phyloP scores from a whole-genome alignment of 2,888 invertebrate genomes.

The Branchinecta sandiegonensis region DNA sequence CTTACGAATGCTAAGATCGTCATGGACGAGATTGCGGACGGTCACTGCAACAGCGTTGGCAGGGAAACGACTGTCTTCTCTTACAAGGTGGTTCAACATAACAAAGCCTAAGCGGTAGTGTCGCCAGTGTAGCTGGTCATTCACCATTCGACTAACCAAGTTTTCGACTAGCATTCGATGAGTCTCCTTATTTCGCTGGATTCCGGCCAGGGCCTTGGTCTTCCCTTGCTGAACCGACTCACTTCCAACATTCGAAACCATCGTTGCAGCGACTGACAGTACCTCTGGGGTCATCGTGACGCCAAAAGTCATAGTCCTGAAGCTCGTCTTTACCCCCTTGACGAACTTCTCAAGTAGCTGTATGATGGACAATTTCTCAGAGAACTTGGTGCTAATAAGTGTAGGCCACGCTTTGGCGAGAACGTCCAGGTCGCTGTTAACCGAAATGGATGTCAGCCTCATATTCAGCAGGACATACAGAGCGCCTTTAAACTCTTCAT shows the following conservation, averaged over 20 bases:
- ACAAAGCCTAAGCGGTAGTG: conserved; percentile 58
- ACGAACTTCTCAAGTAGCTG: conserved; percentile 33
- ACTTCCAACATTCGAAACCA: not conserved
- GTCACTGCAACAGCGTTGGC: conserved; percentile 48
- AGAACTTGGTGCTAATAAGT: conserved; percentile 57
- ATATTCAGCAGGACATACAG: conserved; percentile 59
- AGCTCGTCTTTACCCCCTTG: not conserved
- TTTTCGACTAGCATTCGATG: conserved; percentile 32
- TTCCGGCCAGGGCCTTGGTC: conserved; percentile 20
- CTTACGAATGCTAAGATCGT: conserved; percentile 63
- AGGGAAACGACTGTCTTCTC: conserved; percentile 52
- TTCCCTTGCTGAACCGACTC: conserved; percentile 16
- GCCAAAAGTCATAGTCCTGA: not conserved
- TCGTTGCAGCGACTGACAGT: not conserved
- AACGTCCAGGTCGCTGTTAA: conserved; percentile 60
- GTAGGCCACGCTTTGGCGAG: conserved; percentile 60
- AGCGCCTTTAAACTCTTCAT: conserved; percentile 60
- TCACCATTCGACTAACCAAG: conserved; percentile 32
- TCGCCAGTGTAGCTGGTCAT: conserved; percentile 52
- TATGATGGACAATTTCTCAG: conserved; percentile 69
- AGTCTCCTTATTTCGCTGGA: conserved; percentile 25
- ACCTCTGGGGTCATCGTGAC: not conserved
- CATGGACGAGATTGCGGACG: conserved; percentile 51
- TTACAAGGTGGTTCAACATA: conserved; percentile 54
- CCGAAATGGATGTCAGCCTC: conserved; percentile 46